These are phyloP conservation scores for Sinelater perroti DNA, from an alignment of 2,888 invertebrate genomes.

Conservation along the genomic window DNA sequence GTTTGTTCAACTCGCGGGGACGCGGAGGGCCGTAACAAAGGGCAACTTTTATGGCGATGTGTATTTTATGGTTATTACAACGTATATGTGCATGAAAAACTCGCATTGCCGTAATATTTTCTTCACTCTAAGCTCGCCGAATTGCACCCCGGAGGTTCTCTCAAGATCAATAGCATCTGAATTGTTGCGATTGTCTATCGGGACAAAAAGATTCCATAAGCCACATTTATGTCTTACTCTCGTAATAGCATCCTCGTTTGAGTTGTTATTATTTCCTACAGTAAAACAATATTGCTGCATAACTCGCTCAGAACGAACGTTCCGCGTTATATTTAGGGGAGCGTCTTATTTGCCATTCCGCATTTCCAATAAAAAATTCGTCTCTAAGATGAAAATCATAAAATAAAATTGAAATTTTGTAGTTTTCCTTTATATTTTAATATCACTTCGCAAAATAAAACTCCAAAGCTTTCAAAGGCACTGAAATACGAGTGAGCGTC, in stretches of 20 bases:
- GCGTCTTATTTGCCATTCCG: conserved; percentile 20
- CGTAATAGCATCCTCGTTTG: conserved; percentile 35
- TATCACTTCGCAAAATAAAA: too few species aligned
- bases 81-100: conserved; percentile 57
- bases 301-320: conserved; percentile 28
- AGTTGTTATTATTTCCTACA: conserved; percentile 36
- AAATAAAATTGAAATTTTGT: not conserved
- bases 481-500: too few species aligned
- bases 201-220: conserved; percentile 37
- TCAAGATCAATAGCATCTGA: conserved; percentile 54
- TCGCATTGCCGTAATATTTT: conserved; percentile 56
- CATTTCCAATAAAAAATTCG: conserved; percentile 6
- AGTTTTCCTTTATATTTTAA: not conserved
- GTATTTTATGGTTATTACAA: conserved; percentile 59
- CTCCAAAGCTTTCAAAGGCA: too few species aligned
- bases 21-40: conserved; percentile 48
- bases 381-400: not conserved
- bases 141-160: conserved; percentile 53
- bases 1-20: conserved; percentile 35
- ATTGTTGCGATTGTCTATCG: conserved; percentile 50
- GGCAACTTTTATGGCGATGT: conserved; percentile 56
- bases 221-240: conserved; percentile 37
- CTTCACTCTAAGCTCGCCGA: conserved; percentile 53
- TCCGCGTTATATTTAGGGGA: conserved; percentile 21
- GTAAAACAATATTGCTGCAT: conserved; percentile 37